Evolutionary conservation across 2,888 invertebrate genomes (phyloP).

Genomic region (Dysmachus trigonus): DNA sequence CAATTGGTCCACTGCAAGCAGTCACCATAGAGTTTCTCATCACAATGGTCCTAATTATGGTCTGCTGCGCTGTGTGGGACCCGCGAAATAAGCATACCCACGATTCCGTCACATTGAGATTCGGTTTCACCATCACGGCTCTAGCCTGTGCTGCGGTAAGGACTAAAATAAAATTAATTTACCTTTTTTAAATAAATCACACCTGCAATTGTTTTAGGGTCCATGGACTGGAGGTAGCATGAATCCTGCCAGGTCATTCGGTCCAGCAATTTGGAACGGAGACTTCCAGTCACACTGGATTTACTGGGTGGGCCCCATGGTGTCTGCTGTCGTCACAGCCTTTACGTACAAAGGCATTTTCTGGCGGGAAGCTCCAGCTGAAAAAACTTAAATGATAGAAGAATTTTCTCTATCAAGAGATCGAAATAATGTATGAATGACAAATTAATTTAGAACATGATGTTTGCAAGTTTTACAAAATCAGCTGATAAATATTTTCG

Average conservation of each 20-base stretch:
- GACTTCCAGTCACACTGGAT: slow-evolving; percentile 76
- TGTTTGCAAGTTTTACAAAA: neutral
- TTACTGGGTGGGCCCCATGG: slow-evolving; percentile 74
- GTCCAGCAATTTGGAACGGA: slow-evolving; percentile 78
- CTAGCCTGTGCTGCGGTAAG: slow-evolving; percentile 74
- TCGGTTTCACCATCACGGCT: slow-evolving; percentile 73
- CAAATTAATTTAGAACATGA: neutral
- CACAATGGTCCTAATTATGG: slow-evolving; percentile 71
- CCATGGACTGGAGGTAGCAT: slow-evolving; percentile 85
- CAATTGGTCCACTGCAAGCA: slow-evolving; percentile 67
- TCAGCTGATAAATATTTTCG: neutral
- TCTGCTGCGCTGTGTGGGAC: slow-evolving; percentile 79
- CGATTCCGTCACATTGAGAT: slow-evolving; percentile 73
- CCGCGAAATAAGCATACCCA: slow-evolving; percentile 71
- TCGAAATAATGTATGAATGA: slow-evolving; percentile 13
- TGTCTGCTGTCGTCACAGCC: slow-evolving; percentile 62
- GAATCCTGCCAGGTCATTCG: slow-evolving; percentile 92
- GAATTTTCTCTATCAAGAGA: slow-evolving; percentile 58
- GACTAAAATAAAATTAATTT: slow-evolving; percentile 23
- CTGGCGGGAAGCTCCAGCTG: slow-evolving; percentile 59
- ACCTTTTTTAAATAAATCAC: neutral
- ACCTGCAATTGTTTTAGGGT: slow-evolving; percentile 66
- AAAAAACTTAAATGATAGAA: slow-evolving; percentile 59
- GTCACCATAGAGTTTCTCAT: slow-evolving; percentile 72
- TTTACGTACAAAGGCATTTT: slow-evolving; percentile 64